These are phyloP conservation scores for Drosophila malerkotliana DNA, from an alignment of 1,140 invertebrate genomes.

Conservation along the genomic window DNA sequence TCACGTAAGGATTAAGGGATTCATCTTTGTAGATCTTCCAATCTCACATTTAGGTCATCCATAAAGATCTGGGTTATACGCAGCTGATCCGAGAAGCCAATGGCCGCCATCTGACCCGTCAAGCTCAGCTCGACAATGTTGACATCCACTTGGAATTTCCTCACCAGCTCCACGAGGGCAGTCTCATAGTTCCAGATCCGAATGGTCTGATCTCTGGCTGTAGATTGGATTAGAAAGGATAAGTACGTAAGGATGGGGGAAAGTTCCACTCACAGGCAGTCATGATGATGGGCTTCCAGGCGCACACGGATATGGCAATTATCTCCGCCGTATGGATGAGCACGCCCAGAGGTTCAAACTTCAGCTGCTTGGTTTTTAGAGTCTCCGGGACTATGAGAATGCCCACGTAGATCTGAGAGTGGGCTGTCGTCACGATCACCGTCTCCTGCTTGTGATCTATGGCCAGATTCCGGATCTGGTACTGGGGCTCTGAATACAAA, in stretches of 20 bases:
- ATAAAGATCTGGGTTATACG: conserved; percentile 93
- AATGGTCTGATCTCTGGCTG: conserved; percentile 90
- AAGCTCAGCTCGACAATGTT: conserved; percentile 92
- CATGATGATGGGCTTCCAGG: conserved; percentile 94
- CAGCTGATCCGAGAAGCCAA: conserved; percentile 96
- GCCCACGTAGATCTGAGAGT: conserved; percentile 86
- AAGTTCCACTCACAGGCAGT: conserved; percentile 88
- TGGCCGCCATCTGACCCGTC: conserved; percentile 91
- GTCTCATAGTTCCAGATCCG: conserved; percentile 96
- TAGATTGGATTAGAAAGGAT: not conserved
- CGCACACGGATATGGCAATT: conserved; percentile 91
- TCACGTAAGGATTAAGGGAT: conserved; percentile 85
- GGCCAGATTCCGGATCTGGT: conserved; percentile 85
- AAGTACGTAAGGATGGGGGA: not conserved
- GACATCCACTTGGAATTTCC: conserved; percentile 92
- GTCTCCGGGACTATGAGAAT: conserved; percentile 85
- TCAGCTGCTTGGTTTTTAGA: conserved; percentile 78
- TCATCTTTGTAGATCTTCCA: conserved; percentile 59
- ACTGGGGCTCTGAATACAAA: conserved; percentile 73
- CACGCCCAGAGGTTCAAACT: conserved; percentile 87
- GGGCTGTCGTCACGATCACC: conserved; percentile 86
- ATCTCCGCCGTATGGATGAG: conserved; percentile 92
- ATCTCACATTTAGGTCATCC: conserved; percentile 90
- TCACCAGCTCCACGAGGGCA: conserved; percentile 90
- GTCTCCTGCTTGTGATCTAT: conserved; percentile 85